Base-by-base conservation (phyloP, 2,113 vertebrate species). In the Plecturocebus donacophilus region DNA sequence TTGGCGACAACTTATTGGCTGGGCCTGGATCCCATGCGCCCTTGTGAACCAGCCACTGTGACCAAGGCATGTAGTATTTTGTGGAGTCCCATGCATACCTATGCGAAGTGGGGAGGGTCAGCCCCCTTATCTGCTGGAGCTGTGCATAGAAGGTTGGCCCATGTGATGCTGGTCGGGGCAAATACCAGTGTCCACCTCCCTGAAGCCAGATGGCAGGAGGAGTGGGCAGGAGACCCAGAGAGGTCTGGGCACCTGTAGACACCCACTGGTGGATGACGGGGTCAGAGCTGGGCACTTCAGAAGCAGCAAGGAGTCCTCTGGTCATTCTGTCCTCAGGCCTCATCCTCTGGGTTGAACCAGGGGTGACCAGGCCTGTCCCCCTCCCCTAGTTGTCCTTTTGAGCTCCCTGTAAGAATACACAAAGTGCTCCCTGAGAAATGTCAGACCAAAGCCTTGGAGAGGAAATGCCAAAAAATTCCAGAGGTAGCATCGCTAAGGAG, bases 201-300 rank as follows among this genome's bases (percentile, higher is more conserved):
- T 42, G 40, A 32, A 71, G 25, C 38, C 19, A 4, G 52, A 32
- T 54, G 89, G 27, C 27, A 25, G 73, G 49, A 58, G 38, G 38
- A 25, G n/a, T 38, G 30, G 47, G 45, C 32, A 52, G 54, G 81
- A 25, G 16, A 16, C 52, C 8, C 19, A 1, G 40, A 12, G 56
- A 19, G 7, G 10, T n/a, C 21, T 6, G 0, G n/a, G 30, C 17
- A 9, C 68, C 66, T 35, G 23, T 10, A 8, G 52, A 75, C 30
- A 19, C 30, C 16, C 1, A 0, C 27, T 1, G 7, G 40, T 71
- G 12, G 2, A 0, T 11, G 27, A 4, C 5, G 3, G 58, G 3
- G 38, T 17, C 66, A 17, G 68, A 61, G 14, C 52, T 14, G 11
- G 20, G 80, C 38, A 38, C 25, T 64, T 45, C 21, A 38, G 49